These are phyloP conservation scores for Drosophila virilis DNA, from an alignment of 1,140 invertebrate genomes.

Conservation along the genomic window DNA sequence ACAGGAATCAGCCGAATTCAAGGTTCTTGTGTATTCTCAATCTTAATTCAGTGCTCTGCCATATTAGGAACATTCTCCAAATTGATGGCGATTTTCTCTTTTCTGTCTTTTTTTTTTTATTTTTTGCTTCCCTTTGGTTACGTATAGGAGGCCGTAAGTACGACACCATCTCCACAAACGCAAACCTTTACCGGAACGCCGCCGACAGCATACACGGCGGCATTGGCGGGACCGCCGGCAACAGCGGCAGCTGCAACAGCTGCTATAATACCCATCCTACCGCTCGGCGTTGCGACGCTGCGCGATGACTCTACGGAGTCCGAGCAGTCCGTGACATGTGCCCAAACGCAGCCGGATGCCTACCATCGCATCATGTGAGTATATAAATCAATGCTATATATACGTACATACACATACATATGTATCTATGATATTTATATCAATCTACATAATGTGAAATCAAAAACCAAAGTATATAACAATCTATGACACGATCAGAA, in stretches of 20 bases:
- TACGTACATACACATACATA: not conserved
- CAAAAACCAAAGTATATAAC: too few relatives aligned
- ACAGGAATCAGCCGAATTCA: slow-evolving; percentile 72
- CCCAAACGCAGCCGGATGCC: slow-evolving; percentile 80
- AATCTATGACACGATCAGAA: not conserved
- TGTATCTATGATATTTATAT: not conserved
- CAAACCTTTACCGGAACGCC: slow-evolving; percentile 68
- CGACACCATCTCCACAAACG: slow-evolving; percentile 80
- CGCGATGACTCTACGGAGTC: slow-evolving; percentile 84
- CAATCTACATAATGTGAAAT: not conserved
- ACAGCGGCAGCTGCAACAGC: slow-evolving; percentile 84
- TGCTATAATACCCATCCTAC: slow-evolving; percentile 83
- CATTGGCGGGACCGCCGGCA: slow-evolving; percentile 83
- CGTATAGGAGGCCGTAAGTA: slow-evolving; percentile 71
- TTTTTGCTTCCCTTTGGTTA: slow-evolving; percentile 2
- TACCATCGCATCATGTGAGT: slow-evolving; percentile 84
- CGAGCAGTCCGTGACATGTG: slow-evolving; percentile 83
- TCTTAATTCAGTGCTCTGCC: not conserved
- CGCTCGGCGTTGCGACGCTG: slow-evolving; percentile 83
- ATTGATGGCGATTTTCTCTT: not conserved
- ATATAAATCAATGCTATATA: slow-evolving; percentile 5
- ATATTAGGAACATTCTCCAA: not conserved
- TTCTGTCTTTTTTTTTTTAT: slow-evolving; percentile 8
- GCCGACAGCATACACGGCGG: slow-evolving; percentile 67
- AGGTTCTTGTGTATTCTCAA: slow-evolving; percentile 56